Conservation (phyloP, 2,888 invertebrate species). For the Mesorhabditis sp. region DNA sequence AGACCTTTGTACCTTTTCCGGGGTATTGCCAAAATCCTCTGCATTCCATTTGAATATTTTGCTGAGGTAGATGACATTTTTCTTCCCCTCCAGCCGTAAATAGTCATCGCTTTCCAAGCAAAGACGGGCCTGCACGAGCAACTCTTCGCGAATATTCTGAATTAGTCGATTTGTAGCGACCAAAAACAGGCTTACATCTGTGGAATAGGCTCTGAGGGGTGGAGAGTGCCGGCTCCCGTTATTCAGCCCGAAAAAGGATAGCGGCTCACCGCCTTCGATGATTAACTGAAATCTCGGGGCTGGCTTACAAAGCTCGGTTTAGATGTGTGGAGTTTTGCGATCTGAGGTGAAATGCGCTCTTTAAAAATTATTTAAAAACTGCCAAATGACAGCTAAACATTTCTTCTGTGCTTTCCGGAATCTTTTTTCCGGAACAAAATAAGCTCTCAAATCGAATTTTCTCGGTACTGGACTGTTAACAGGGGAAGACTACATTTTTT, state of each 20-base stretch:
- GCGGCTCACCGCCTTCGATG: neutral
- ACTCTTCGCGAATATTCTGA: constrained; percentile 25
- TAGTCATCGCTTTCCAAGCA: constrained; percentile 60
- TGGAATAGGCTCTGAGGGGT: neutral
- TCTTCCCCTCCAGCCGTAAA: constrained; percentile 57
- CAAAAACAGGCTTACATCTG: neutral
- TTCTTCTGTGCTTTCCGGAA: neutral
- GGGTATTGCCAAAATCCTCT: constrained; percentile 60
- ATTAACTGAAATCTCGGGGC: neutral
- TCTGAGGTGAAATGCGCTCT: no score
- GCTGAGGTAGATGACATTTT: constrained; percentile 58
- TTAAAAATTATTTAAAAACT: no score
- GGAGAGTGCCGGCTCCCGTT: neutral
- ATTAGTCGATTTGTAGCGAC: neutral
- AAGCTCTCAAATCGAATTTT: neutral
- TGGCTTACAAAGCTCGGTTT: no score
- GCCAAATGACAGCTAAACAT: no score
- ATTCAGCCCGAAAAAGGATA: neutral
- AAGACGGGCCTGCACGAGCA: constrained; percentile 22
- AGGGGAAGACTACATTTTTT: no score
- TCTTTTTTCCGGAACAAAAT: neutral
- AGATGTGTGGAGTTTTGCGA: no score
- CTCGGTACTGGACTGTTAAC: no score
- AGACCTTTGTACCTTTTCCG: constrained; percentile 32
- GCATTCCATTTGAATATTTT: constrained; percentile 63